Conservation (phyloP, 2,888 invertebrate genomes). For the Lissonota sp. region DNA sequence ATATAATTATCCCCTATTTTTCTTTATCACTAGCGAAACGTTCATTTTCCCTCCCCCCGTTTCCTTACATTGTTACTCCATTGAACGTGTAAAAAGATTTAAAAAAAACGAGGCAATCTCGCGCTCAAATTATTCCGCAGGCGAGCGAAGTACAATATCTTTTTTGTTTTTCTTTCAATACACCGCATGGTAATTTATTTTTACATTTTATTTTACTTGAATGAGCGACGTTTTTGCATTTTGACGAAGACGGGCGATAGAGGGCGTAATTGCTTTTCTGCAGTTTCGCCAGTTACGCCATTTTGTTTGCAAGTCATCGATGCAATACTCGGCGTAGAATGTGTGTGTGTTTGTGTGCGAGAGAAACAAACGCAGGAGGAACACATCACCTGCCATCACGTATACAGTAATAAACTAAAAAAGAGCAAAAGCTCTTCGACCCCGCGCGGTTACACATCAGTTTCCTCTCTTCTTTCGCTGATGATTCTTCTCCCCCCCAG, state of each 20-base stretch:
- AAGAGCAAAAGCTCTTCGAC: conserved; percentile 55
- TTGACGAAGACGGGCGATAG: background rate
- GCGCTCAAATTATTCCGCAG: conserved; percentile 48
- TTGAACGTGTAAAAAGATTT: conserved; percentile 4
- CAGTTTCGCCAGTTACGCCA: conserved; percentile 8
- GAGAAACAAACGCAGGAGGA: conserved; percentile 42
- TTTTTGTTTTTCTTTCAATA: background rate
- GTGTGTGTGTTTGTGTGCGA: conserved; percentile 4
- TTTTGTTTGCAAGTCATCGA: conserved; percentile 9
- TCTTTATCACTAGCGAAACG: conserved; percentile 1
- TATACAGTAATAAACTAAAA: conserved; percentile 19
- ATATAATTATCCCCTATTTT: conserved; percentile 2
- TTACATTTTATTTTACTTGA: background rate
- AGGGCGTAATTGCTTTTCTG: no score
- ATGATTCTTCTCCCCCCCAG: conserved; percentile 23
- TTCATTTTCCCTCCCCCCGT: conserved; percentile 16
- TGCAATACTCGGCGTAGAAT: background rate
- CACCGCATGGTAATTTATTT: background rate
- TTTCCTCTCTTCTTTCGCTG: conserved; percentile 29
- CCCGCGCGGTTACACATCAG: conserved; percentile 47
- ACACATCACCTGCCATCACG: conserved; percentile 55
- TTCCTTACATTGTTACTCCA: conserved; percentile 39
- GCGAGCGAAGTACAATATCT: background rate
- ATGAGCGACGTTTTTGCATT: conserved; percentile 9
- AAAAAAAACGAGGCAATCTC: conserved; percentile 29